phyloP scores from a whole-genome alignment of 1,140 invertebrate genomes.

The Lethocerus indicus region DNA sequence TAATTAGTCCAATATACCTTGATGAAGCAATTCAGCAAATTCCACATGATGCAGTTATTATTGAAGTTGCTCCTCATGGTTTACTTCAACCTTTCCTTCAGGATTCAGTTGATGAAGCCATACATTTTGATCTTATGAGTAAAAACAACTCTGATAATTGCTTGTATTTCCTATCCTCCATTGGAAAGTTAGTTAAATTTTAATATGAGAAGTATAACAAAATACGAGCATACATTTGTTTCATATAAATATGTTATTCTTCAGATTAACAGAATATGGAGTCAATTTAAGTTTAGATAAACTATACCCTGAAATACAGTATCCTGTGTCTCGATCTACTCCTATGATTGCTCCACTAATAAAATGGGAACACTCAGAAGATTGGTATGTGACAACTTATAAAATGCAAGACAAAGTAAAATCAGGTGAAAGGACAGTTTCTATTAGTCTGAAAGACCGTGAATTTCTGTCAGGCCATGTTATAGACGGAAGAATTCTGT shows the following conservation, averaged over 20 bases:
- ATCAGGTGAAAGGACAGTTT: slow-evolving; percentile 5
- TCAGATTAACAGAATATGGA: slow-evolving; percentile 18
- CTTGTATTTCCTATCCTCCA: not conserved
- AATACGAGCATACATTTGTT: not conserved
- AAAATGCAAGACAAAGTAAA: slow-evolving; percentile 2
- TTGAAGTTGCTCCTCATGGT: slow-evolving; percentile 69
- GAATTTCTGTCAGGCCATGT: slow-evolving; percentile 63
- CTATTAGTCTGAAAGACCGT: not conserved
- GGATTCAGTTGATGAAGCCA: not conserved
- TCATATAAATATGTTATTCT: slow-evolving; percentile 6
- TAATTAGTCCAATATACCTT: slow-evolving; percentile 20
- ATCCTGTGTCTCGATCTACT: slow-evolving; percentile 62
- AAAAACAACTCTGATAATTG: not conserved
- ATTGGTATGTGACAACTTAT: slow-evolving; percentile 35
- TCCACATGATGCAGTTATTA: slow-evolving; percentile 15
- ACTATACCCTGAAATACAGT: slow-evolving; percentile 45
- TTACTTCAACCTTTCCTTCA: slow-evolving; percentile 20
- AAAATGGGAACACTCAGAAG: slow-evolving; percentile 80
- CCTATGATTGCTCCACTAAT: slow-evolving; percentile 58
- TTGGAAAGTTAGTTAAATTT: not conserved
- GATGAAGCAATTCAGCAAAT: slow-evolving; percentile 17
- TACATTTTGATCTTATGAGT: not conserved
- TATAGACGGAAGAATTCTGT: slow-evolving; percentile 73
- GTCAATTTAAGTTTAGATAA: slow-evolving; percentile 20
- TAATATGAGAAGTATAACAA: not conserved